These are phyloP conservation scores for Neodon shergylaensis DNA, from an alignment of 2,113 vertebrate genomes.

Conservation along the genomic window DNA sequence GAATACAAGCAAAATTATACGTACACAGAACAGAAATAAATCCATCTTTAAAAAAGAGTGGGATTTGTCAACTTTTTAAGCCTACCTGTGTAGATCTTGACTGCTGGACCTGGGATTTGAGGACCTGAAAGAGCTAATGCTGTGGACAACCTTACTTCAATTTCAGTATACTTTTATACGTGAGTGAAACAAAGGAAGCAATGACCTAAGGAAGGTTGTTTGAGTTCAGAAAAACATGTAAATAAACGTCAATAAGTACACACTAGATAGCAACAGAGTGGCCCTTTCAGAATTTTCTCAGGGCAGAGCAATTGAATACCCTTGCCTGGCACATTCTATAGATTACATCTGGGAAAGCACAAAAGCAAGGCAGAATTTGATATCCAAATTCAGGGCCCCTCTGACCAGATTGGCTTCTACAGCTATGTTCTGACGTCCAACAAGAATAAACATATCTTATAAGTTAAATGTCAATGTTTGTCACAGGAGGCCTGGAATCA, in stretches of 20 bases:
- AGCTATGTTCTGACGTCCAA: not conserved
- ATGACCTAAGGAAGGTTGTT: not conserved
- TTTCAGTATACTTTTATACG: not conserved
- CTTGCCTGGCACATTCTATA: not conserved
- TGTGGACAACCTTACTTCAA: not conserved
- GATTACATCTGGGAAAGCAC: not conserved
- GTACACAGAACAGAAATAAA: not conserved
- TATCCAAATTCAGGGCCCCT: not conserved
- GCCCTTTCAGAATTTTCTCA: not conserved
- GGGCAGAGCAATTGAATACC: not conserved
- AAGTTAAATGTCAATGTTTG: not conserved
- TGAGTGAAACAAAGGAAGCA: not conserved
- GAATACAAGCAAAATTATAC: not conserved
- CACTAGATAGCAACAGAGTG: not conserved
- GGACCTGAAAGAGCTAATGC: not conserved
- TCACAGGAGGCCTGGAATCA: not conserved
- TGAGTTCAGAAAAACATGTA: not conserved
- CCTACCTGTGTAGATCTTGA: not conserved
- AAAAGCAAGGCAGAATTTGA: not conserved
- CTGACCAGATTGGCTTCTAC: not conserved
- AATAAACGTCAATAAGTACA: not conserved
- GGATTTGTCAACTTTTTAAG: not conserved
- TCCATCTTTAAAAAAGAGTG: not conserved
- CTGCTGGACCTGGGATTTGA: not conserved
- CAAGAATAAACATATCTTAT: not conserved